Base-by-base conservation (phyloP, 1,140 invertebrate genomes). In the Mya arenaria region DNA sequence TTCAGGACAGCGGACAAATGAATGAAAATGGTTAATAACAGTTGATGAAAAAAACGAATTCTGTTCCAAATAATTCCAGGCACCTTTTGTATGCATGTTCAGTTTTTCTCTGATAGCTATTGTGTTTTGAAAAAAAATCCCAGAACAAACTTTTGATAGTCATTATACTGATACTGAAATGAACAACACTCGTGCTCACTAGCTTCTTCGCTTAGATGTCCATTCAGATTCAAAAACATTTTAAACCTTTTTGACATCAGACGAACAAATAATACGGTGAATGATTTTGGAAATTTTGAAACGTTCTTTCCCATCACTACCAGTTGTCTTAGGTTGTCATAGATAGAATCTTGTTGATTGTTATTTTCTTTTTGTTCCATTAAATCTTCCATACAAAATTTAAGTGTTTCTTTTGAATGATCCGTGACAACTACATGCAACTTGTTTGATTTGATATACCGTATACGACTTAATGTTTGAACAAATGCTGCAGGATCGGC, bases 21-120 rank as follows among this genome's bases (percentile, higher is more conserved):
- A 36, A 44, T 69, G n/a, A 23, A 69, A 69, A 28, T 69, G 41
- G 65, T 69, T 69, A n/a, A 69, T 41, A 4, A 69, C 4, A 19
- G 65, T 69, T 30, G 65, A 69, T 1, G 48, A 36, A 44, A 44
- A 69, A 1, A 69, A 44, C 17, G 65, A 69, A 69, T 41, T 69
- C 1, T 36, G 2, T 44, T 69, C 65, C 1, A 69, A 37, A 44
- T 69, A 30, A 8, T 44, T 6, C 65, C 65, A 69, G 30, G 48
- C 48, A 19, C 30, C 48, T 19, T 44, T 44, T 1, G 48, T 13
- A 44, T 44, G 41, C 30, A 44, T 39, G 8, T 48, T 37, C 37
- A 69, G 37, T 2, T 15, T 44, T 2, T 6, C 48, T 2, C 37
- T 30, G 41, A 69, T 69, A 44, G 41, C 65, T 4, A 8, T 41